A percentile compares a stretch with the other conserved stretches of the same genome.
phyloP scores from a whole-genome alignment of 1,140 invertebrate genomes.

The Ostrea edulis region DNA sequence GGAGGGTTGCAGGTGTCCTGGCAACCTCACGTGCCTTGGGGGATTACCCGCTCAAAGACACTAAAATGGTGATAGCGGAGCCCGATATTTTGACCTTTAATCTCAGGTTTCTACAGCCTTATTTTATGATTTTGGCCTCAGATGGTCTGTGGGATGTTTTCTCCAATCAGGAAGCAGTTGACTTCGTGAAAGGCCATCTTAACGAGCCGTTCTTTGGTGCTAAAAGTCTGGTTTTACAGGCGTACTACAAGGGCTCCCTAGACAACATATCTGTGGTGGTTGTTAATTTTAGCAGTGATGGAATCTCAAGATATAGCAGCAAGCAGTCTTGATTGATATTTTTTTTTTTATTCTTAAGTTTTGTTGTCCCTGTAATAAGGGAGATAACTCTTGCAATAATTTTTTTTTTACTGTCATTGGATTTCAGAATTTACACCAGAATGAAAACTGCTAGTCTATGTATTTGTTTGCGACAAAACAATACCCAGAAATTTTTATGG shows the following conservation, averaged over 20 bases:
- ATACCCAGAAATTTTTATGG: too few relatives aligned
- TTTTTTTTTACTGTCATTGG: too few relatives aligned
- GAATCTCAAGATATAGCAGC: slow-evolving; percentile 31
- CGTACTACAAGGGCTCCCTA: slow-evolving; percentile 93
- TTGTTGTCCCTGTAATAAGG: too few relatives aligned
- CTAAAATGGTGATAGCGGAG: slow-evolving; percentile 94
- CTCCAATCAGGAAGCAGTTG: slow-evolving; percentile 94
- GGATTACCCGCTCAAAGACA: slow-evolving; percentile 96
- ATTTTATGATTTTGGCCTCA: slow-evolving; percentile 94
- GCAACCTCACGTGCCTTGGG: slow-evolving; percentile 96
- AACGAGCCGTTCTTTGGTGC: slow-evolving; percentile 93
- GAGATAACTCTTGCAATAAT: too few relatives aligned
- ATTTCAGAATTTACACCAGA: too few relatives aligned
- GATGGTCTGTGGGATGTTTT: slow-evolving; percentile 98
- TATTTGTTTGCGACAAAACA: too few relatives aligned
- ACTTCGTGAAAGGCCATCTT: slow-evolving; percentile 83
- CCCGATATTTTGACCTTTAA: slow-evolving; percentile 98
- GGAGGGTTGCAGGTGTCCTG: slow-evolving; percentile 96
- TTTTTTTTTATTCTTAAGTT: neutral
- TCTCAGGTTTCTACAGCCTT: slow-evolving; percentile 84
- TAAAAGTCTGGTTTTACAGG: slow-evolving; percentile 92
- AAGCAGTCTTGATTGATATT: neutral
- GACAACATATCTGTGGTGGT: slow-evolving; percentile 98
- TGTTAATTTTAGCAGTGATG: slow-evolving; percentile 85
- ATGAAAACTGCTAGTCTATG: too few relatives aligned